A percentile compares a stretch with the other conserved stretches of the same genome.
Evolutionary conservation across 2,888 invertebrate species (phyloP).

Genomic region (Bunonema sp.): DNA sequence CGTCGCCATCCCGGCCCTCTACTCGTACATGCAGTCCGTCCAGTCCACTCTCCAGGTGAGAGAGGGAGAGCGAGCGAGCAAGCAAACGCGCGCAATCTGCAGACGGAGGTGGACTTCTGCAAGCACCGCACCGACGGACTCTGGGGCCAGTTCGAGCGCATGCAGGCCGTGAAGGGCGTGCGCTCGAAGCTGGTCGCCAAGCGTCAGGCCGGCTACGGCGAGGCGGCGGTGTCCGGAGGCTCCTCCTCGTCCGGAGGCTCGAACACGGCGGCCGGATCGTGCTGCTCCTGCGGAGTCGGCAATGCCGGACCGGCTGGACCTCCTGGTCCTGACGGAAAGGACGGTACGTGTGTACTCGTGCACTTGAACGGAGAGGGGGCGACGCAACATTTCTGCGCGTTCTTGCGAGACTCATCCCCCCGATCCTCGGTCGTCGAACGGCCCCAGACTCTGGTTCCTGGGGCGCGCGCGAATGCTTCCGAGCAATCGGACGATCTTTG

Average conservation of each 20-base stretch:
- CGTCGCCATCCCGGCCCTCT: constrained; percentile 37
- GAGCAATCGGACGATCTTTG: too few species aligned
- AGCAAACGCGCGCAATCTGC: too few species aligned
- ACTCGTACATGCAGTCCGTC: constrained; percentile 40
- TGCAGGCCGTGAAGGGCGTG: constrained; percentile 17
- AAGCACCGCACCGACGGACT: constrained; percentile 26
- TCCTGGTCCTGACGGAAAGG: constrained; percentile 28
- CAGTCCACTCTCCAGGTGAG: constrained; percentile 37
- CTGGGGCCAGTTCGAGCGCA: constrained; percentile 23
- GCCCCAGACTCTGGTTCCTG: too few species aligned
- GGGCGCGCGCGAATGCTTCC: too few species aligned
- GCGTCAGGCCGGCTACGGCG: constrained; percentile 23
- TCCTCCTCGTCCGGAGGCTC: not conserved
- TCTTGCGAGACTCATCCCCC: too few species aligned
- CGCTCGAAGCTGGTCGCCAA: constrained; percentile 15
- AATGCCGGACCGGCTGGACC: constrained; percentile 15
- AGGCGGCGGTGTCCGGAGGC: too few species aligned
- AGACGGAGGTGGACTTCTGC: constrained; percentile 25
- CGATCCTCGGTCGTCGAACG: too few species aligned
- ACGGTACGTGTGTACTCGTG: too few species aligned
- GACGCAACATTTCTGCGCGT: too few species aligned
- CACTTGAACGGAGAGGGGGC: too few species aligned
- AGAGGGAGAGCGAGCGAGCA: too few species aligned
- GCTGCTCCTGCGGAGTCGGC: constrained; percentile 9
- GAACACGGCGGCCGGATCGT: constrained; percentile 2